Evolutionary conservation across 2,113 vertebrate genomes (phyloP), one percentile per base, ranked within the genome.

Genomic region (Illadopsis cleaveri): DNA sequence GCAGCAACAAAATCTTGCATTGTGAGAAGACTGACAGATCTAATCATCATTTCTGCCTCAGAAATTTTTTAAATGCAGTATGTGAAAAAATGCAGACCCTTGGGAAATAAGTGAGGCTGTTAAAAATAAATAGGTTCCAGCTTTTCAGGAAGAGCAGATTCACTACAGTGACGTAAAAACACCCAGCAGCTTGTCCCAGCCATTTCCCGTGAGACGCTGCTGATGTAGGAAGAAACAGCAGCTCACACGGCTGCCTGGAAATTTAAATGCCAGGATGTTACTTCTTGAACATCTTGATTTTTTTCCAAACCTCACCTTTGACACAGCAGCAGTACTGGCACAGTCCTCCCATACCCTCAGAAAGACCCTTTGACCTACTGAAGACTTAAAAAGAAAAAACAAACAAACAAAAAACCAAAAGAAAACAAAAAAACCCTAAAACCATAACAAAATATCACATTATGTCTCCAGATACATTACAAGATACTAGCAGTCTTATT

Each of bases 111-210:
- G 71, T 61, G 58, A 12, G 75, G 31, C 62, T 86, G 91, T 91
- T 94, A 97, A 97, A 96, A 97, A 97, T 96, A 97, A 97, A 96
- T 93, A 94, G 82, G 66, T 96, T 97, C 83, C 93, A 97, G 93
- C 90, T 96, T 96, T 96, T 96, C 95, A 95, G 88, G 96, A 96
- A 96, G 83, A 94, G 50, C 83, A 93, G 61, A 91, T 94, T 96
- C 92, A 82, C 92, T 85, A 61, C 38, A 86, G 81, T 95, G 95
- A 97, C 90, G 90, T 96, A 95, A 94, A 96, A 92, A 96, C 93
- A 94, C 92, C 94, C 93, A 97, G 95, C 94, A 96, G 79, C 87
- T 93, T 93, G 92, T 93, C 92, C 87, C 84, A 95, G 88, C 50
- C 51, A 47, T 94, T 90, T 95, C 96, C 94, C 95, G 25, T n/a